These are phyloP conservation scores for Misgurnus anguillicaudatus DNA, from an alignment of 2,113 vertebrate species.

Conservation along the genomic window DNA sequence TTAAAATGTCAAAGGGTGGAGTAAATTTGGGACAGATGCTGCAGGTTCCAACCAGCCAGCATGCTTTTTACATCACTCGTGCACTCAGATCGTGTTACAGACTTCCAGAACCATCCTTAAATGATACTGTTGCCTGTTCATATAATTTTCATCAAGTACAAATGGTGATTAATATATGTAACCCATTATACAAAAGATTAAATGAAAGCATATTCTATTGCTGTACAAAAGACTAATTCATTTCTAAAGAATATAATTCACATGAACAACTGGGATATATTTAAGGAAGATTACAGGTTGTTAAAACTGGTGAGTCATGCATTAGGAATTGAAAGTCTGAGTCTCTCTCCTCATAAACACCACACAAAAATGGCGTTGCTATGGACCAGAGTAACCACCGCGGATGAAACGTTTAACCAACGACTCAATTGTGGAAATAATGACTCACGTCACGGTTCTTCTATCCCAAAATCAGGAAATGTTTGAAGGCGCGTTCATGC, in stretches of 20 bases:
- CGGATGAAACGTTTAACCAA: not conserved
- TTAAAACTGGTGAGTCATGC: conserved; percentile 53
- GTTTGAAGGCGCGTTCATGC: conserved; percentile 24
- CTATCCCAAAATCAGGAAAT: conserved; percentile 17
- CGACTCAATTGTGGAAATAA: conserved; percentile 9
- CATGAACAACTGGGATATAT: conserved; percentile 7
- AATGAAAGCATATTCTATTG: not conserved
- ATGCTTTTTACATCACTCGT: conserved; percentile 3
- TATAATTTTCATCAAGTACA: not conserved
- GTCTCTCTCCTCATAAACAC: not conserved
- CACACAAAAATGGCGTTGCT: conserved; percentile 11
- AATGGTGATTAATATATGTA: not conserved
- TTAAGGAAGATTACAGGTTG: not conserved
- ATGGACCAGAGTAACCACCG: conserved; percentile 9
- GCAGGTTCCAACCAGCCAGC: not conserved
- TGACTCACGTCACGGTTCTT: conserved; percentile 52
- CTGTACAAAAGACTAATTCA: not conserved
- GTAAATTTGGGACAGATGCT: not conserved
- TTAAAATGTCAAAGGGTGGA: not conserved
- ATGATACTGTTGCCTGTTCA: not conserved
- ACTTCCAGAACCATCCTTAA: not conserved
- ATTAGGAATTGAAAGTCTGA: conserved; percentile 1
- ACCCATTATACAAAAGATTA: not conserved
- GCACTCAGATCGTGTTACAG: not conserved
- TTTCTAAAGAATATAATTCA: not conserved